phyloP scores from a whole-genome alignment of 1,140 invertebrate species.

The Anoplolepis gracilipes region DNA sequence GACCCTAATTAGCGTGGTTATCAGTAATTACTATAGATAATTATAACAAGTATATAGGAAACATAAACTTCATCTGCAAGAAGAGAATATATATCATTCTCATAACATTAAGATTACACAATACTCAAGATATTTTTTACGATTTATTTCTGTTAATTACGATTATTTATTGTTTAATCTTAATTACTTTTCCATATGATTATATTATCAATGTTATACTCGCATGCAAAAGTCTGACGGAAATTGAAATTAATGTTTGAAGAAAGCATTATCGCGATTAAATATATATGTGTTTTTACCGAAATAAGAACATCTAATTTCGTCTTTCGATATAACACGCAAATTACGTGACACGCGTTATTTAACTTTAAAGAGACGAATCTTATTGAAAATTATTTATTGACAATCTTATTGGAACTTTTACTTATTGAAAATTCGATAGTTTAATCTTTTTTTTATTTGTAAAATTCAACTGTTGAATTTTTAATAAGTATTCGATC shows the following conservation, averaged over 20 bases:
- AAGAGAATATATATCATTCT: neutral
- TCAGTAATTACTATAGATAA: constrained; percentile 1
- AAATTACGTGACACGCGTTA: neutral
- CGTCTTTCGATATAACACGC: neutral
- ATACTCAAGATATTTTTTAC: neutral
- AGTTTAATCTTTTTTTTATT: too few species aligned
- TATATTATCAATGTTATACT: neutral
- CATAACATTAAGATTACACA: neutral
- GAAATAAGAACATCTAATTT: constrained; percentile 1
- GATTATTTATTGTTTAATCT: neutral
- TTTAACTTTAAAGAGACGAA: neutral
- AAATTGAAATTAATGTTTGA: neutral
- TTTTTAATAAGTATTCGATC: neutral
- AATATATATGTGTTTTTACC: neutral
- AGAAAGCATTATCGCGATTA: neutral
- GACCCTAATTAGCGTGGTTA: constrained; percentile 22
- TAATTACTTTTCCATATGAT: neutral
- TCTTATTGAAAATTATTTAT: too few species aligned
- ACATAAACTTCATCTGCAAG: neutral
- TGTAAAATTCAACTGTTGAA: neutral
- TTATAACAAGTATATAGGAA: neutral
- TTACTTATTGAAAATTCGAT: too few species aligned
- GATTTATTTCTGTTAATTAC: too few species aligned
- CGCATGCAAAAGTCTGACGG: neutral
- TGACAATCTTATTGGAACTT: too few species aligned